Conservation (phyloP, 2,888 invertebrate species). For the Sthenelais limicola region DNA sequence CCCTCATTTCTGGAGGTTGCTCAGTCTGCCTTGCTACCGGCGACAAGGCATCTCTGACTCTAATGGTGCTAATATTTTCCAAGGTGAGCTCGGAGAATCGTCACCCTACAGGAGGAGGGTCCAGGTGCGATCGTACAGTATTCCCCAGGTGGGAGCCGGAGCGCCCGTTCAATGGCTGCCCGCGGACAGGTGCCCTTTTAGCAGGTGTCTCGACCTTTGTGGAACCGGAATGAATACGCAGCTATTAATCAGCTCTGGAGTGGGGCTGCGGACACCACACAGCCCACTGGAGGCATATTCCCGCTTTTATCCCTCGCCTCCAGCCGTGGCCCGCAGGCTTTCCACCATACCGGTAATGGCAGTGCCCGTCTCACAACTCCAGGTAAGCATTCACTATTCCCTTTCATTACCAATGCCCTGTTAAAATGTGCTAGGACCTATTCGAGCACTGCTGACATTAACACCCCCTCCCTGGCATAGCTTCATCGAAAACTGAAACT, state of each 20-base stretch:
- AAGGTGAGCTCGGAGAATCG: background rate
- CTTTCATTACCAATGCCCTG: constrained; percentile 35
- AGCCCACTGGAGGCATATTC: constrained; percentile 4
- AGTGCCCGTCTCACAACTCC: no score
- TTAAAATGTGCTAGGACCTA: no score
- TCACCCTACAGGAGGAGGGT: background rate
- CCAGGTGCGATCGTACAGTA: constrained; percentile 30
- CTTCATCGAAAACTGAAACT: no score
- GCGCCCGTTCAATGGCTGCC: background rate
- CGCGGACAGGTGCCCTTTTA: constrained; percentile 14
- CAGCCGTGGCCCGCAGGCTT: background rate
- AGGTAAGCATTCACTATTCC: constrained; percentile 38
- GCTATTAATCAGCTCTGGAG: constrained; percentile 13
- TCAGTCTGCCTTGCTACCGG: background rate
- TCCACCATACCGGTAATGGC: no score
- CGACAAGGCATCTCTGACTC: constrained; percentile 28
- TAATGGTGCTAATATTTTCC: constrained; percentile 36
- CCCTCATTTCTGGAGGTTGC: no score
- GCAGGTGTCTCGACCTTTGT: constrained; percentile 37
- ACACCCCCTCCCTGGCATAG: no score
- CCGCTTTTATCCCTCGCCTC: constrained; percentile 13
- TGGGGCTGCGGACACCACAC: constrained; percentile 10
- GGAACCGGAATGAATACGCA: constrained; percentile 15
- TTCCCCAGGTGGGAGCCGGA: constrained; percentile 25
- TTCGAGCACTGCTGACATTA: no score